Conservation (phyloP, 2,797 vertebrate genomes). For the Tinamus major region DNA sequence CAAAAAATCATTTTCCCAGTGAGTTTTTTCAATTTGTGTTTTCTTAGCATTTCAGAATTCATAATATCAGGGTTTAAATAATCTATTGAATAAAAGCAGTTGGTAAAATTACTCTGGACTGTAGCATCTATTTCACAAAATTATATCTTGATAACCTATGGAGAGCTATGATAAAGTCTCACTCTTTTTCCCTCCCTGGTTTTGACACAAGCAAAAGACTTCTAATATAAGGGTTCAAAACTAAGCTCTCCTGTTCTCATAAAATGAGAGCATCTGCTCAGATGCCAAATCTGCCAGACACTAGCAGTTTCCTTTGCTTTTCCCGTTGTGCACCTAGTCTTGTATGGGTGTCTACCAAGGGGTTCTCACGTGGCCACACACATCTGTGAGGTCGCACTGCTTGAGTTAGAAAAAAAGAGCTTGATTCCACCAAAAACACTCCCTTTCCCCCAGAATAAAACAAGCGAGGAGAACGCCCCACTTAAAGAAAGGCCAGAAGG, state of each 20-base stretch:
- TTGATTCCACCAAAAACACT: background rate
- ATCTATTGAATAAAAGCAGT: background rate
- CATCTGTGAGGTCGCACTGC: background rate
- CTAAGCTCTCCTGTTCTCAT: background rate
- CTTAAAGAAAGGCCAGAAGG: background rate
- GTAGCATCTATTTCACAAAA: constrained; percentile 16
- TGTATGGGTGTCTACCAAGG: background rate
- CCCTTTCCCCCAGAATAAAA: background rate
- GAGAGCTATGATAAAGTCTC: constrained; percentile 21
- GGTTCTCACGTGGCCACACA: background rate
- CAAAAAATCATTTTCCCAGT: background rate
- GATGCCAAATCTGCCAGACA: background rate
- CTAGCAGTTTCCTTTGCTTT: background rate
- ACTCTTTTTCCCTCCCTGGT: background rate
- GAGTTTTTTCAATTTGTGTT: background rate
- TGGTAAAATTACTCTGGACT: background rate
- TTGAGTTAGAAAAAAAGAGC: background rate
- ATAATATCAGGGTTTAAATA: background rate
- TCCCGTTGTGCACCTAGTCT: background rate
- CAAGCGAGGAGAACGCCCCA: background rate
- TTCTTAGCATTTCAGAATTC: background rate
- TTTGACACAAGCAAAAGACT: background rate
- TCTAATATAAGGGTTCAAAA: background rate
- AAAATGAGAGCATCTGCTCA: background rate
- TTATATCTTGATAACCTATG: constrained; percentile 19